Base-by-base conservation (phyloP, 2,113 vertebrate species). In the Hyperopisus bebe region DNA sequence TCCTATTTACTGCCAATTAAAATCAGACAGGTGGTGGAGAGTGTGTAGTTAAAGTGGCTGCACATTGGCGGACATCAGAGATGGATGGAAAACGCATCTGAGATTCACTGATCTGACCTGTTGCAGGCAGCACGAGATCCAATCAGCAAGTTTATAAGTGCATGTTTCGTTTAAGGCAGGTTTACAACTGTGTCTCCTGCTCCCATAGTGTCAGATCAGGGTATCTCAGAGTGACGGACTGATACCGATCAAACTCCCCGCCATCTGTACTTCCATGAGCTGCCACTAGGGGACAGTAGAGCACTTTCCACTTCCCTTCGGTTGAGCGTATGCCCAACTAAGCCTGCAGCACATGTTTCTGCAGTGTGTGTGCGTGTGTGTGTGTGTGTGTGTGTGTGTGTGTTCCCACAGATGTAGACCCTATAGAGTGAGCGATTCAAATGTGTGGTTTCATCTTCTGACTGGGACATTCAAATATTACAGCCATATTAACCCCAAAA, bases 311-410 rank as follows among this genome's bases (percentile, higher is more conserved):
- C 87, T 83, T 88, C 24, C 53, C 83, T 48, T 35, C 15, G 21
- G 31, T 42, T 50, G 47, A 15, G 84, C 1, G 13, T 19, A 83
- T 5, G 17, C 50, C 3, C 55, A n/a, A 24, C 21, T 46, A 21
- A 31, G 58, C 21, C n/a, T 74, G 62, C 27, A 53, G 48, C 88
- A 80, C 70, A 88, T 47, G 15, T 51, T 89, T 89, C 88, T 51
- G 46, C 48, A 42, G 48, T 42, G 21, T 53, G 83, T 24, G 44
- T 24, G 3, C 27, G 21, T 53, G 83, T 24, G 44, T 24, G 3
- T 51, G 47, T 7, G 35, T 39, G 19, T 50, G 82, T 3, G 44
- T 8, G 8, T 11, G n/a, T 1, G 42, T 10, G 24, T 4, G 4
- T 86, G 48, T 19, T 7, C 13, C 47, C 13, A 51, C 11, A 86